A percentile compares a stretch with the other conserved stretches of the same genome.
Evolutionary conservation across 2,888 invertebrate species (phyloP).

Genomic region (Phalera bucephala): DNA sequence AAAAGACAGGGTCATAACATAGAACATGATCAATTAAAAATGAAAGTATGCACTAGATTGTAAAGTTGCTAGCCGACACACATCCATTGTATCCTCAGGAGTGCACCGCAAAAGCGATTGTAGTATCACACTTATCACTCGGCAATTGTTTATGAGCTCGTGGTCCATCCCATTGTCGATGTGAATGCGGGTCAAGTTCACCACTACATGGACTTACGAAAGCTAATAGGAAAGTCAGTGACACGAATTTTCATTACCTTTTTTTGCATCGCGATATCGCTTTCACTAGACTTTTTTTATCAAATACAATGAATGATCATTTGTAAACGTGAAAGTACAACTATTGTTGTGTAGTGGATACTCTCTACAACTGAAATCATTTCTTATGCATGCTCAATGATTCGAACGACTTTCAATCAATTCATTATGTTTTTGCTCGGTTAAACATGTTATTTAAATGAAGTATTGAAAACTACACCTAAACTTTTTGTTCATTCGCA

Average conservation of each 20-base stretch:
- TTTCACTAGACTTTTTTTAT: slow-evolving; percentile 75
- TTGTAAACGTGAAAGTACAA: slow-evolving; percentile 76
- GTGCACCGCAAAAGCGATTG: slow-evolving; percentile 9
- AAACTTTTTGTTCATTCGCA: slow-evolving; percentile 4
- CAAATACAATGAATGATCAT: slow-evolving; percentile 67
- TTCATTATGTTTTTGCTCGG: slow-evolving; percentile 45
- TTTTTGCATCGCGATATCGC: slow-evolving; percentile 77
- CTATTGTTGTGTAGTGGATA: slow-evolving; percentile 53
- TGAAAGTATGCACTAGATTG: slow-evolving; percentile 2
- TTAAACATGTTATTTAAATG: slow-evolving; percentile 44
- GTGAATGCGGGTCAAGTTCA: slow-evolving; percentile 61
- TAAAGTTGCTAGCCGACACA: slow-evolving; percentile 17
- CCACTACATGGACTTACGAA: slow-evolving; percentile 48
- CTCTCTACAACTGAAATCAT: slow-evolving; percentile 49
- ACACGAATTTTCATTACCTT: slow-evolving; percentile 78
- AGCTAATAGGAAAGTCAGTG: slow-evolving; percentile 72
- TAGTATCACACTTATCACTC: slow-evolving; percentile 7
- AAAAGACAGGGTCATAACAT: too few relatives aligned
- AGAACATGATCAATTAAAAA: neutral
- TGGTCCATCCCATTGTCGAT: slow-evolving; percentile 28
- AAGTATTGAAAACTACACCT: slow-evolving; percentile 31
- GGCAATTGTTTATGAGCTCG: slow-evolving; percentile 19
- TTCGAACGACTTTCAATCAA: slow-evolving; percentile 51
- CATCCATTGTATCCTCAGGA: slow-evolving; percentile 5
- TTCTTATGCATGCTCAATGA: slow-evolving; percentile 57